These are phyloP conservation scores for Taxidea taxus DNA, from an alignment of 2,113 vertebrate genomes.

Conservation along the genomic window DNA sequence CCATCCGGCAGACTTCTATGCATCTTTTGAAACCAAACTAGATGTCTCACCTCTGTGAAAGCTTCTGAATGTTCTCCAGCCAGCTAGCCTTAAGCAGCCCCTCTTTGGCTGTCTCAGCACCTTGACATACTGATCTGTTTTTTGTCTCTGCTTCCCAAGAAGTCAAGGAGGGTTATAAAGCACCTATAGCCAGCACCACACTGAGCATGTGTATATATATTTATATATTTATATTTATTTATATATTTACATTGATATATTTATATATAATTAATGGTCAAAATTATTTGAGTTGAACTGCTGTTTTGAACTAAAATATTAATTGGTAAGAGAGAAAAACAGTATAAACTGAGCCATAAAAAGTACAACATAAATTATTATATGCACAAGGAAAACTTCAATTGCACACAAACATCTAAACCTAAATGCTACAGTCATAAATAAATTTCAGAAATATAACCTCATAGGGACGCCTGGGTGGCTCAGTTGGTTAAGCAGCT, in stretches of 20 bases:
- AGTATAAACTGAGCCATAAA: background rate
- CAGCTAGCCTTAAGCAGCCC: background rate
- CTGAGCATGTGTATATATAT: background rate
- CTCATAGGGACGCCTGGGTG: background rate
- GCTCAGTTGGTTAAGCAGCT: no score
- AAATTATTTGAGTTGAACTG: background rate
- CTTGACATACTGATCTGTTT: background rate
- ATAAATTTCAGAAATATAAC: constrained; percentile 28
- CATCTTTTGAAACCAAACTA: background rate
- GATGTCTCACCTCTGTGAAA: background rate
- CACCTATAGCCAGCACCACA: background rate
- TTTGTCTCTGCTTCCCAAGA: background rate
- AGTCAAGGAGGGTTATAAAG: no score
- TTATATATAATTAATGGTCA: background rate
- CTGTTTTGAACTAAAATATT: background rate
- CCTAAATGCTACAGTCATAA: background rate
- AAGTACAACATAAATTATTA: background rate
- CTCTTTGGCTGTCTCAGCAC: background rate
- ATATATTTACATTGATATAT: background rate
- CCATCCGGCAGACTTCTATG: background rate
- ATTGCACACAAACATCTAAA: background rate
- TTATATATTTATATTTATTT: background rate
- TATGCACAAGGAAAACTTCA: background rate
- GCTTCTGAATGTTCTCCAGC: background rate
- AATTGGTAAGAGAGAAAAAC: background rate